A percentile compares a stretch with the other conserved stretches of the same genome.
phyloP scores from a whole-genome alignment of 2,888 invertebrate genomes.

The Arge pagana region DNA sequence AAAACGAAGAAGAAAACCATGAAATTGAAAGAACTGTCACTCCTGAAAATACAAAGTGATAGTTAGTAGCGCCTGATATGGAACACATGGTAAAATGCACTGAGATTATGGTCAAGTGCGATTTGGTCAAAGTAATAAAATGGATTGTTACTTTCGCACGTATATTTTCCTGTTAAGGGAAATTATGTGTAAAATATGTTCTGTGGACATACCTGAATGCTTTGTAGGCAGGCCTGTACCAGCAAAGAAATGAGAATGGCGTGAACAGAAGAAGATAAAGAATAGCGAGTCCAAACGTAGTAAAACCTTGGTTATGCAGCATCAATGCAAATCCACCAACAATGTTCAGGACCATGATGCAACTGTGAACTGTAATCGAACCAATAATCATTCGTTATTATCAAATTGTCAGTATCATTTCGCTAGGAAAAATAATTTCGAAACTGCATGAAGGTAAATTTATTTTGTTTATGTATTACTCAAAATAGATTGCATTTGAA shows the following conservation, averaged over 20 bases:
- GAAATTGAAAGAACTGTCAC: constrained; percentile 98
- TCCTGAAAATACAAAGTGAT: constrained; percentile 63
- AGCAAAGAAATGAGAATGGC: constrained; percentile 97
- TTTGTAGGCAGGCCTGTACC: constrained; percentile 99
- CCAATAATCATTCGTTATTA: too few relatives aligned
- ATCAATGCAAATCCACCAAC: constrained; percentile 83
- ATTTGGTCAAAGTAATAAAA: constrained; percentile 9
- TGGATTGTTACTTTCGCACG: background rate
- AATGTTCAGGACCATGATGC: constrained; percentile 83
- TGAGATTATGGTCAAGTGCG: background rate
- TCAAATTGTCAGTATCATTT: background rate
- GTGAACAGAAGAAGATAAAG: constrained; percentile 89
- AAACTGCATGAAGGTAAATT: too few relatives aligned
- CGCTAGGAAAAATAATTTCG: background rate
- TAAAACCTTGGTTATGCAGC: constrained; percentile 65
- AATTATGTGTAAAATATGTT: constrained; percentile 12
- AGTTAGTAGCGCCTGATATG: constrained; percentile 20
- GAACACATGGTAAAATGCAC: constrained; percentile 23
- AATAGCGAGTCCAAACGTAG: constrained; percentile 84
- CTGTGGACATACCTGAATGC: constrained; percentile 76
- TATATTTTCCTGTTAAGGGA: constrained; percentile 3
- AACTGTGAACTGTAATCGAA: constrained; percentile 86
- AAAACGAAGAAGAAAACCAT: constrained; percentile 99
- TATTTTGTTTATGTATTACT: too few relatives aligned
- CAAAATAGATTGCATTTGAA: too few relatives aligned